Conservation (phyloP, 1,140 invertebrate species). For the Drosophila albomicans region DNA sequence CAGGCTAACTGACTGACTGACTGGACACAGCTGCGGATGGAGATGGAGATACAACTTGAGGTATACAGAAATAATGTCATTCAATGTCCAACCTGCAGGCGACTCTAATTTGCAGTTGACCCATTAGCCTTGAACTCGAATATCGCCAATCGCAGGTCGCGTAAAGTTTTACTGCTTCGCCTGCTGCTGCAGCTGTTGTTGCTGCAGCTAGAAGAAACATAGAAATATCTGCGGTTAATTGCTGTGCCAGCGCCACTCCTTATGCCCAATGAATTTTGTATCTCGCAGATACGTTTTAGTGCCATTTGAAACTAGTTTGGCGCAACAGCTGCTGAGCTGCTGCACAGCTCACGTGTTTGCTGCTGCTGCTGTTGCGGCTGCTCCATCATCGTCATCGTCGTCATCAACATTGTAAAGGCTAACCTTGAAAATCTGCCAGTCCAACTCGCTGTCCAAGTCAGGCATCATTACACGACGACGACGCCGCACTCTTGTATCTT, state of each 20-base stretch:
- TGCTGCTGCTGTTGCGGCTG: constrained; percentile 13
- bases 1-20: background rate
- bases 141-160: background rate
- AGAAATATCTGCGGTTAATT: constrained; percentile 73
- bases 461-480: constrained; percentile 66
- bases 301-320: constrained; percentile 82
- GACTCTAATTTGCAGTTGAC: constrained; percentile 74
- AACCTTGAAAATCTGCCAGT: constrained; percentile 73
- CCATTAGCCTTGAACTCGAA: constrained; percentile 83
- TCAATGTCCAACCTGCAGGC: constrained; percentile 80
- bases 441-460: constrained; percentile 48
- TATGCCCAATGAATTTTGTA: constrained; percentile 55
- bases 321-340: constrained; percentile 42
- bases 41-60: background rate
- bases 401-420: constrained; percentile 10
- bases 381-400: constrained; percentile 29
- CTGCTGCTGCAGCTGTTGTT: constrained; percentile 19
- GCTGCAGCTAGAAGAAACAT: constrained; percentile 22
- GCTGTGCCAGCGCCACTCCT: constrained; percentile 65
- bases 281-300: constrained; percentile 71
- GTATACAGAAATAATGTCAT: constrained; percentile 70
- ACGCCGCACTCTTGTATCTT: constrained; percentile 22
- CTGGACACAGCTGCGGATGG: constrained; percentile 34
- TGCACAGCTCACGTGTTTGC: constrained; percentile 56
- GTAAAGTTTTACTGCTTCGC: constrained; percentile 39